A percentile compares a stretch with the other conserved stretches of the same genome.
Conservation (phyloP, 2,888 invertebrate genomes). For the Caenorhabditis afra region DNA sequence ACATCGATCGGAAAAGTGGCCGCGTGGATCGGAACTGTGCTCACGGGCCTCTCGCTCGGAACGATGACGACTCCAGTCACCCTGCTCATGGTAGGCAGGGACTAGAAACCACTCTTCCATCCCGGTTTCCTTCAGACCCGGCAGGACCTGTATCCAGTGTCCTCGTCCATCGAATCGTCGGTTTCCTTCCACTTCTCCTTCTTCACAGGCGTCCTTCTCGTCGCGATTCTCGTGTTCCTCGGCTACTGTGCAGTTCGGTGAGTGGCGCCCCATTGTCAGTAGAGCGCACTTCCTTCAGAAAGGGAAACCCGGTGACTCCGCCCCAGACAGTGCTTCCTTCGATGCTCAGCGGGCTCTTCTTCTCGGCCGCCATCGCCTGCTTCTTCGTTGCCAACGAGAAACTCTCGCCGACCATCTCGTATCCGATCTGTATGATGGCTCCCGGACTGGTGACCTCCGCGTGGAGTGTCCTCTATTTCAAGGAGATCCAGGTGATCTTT, state of each 20-base stretch:
- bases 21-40: slow-evolving; percentile 40
- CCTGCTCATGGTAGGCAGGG: slow-evolving; percentile 21
- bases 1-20: slow-evolving; percentile 15
- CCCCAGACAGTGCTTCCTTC: slow-evolving; percentile 28
- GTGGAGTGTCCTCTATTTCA: slow-evolving; percentile 59
- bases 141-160: slow-evolving; percentile 30
- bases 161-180: slow-evolving; percentile 17
- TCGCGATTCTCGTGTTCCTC: slow-evolving; percentile 16
- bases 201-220: slow-evolving; percentile 34
- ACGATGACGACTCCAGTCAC: slow-evolving; percentile 48
- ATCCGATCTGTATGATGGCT: slow-evolving; percentile 57
- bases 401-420: slow-evolving; percentile 47
- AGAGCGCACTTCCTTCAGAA: slow-evolving; percentile 9
- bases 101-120: no score
- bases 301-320: slow-evolving; percentile 18
- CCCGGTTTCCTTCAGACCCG: slow-evolving; percentile 21
- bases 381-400: slow-evolving; percentile 47
- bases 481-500: slow-evolving; percentile 35
- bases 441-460: slow-evolving; percentile 50
- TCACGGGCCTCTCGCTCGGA: slow-evolving; percentile 34
- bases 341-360: slow-evolving; percentile 43
- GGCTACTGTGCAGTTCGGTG: slow-evolving; percentile 5
- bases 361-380: slow-evolving; percentile 30
- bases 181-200: slow-evolving; percentile 43
- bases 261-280: neutral